Evolutionary conservation across 2,888 invertebrate species (phyloP).

Genomic region (Asteroscopus sphinx): DNA sequence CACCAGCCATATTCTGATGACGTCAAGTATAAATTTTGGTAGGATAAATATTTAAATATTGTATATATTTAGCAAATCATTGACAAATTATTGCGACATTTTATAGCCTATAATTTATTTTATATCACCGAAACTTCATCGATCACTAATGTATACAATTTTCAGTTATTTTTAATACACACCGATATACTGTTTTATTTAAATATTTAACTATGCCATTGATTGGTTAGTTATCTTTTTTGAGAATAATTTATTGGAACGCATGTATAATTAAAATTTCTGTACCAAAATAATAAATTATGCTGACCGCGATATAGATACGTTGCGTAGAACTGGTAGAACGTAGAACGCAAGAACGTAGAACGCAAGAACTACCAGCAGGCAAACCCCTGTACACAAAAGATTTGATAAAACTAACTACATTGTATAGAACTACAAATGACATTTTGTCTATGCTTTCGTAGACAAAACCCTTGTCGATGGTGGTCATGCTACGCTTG

Average conservation of each 20-base stretch:
- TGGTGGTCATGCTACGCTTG: too few species aligned
- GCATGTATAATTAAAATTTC: conserved; percentile 9
- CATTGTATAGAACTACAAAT: too few species aligned
- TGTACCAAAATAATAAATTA: conserved; percentile 1
- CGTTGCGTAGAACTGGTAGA: too few species aligned
- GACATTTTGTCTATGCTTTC: too few species aligned
- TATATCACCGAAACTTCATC: background rate
- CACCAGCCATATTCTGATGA: too few species aligned
- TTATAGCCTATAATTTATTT: background rate
- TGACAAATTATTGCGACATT: conserved; percentile 2
- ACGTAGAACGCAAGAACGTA: background rate
- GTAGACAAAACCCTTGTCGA: too few species aligned
- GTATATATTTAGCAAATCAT: background rate
- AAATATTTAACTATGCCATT: conserved; percentile 21
- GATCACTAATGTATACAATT: background rate
- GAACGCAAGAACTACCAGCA: background rate
- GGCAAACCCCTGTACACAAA: too few species aligned
- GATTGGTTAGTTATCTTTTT: background rate
- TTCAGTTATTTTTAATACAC: conserved; percentile 3
- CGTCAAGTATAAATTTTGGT: too few species aligned
- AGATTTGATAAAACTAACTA: too few species aligned
- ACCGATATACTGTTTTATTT: background rate
- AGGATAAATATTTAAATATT: too few species aligned
- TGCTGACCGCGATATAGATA: background rate
- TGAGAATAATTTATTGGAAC: conserved; percentile 25